Base-by-base conservation (phyloP, 2,888 invertebrate species). In the Andrena chrysosceles region DNA sequence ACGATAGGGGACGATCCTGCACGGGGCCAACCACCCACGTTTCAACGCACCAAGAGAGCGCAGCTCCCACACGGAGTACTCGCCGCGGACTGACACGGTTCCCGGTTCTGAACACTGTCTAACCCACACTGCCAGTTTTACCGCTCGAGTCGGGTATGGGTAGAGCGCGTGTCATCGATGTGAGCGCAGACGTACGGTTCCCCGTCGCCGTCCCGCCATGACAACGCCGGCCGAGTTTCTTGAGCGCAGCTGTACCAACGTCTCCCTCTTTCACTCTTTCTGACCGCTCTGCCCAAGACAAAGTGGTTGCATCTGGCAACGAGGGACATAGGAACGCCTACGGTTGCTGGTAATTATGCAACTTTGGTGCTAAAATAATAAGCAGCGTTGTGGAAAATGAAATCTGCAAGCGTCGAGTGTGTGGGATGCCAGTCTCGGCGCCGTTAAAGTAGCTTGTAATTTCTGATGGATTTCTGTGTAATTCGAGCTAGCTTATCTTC, bases 31-130 rank as follows among this genome's bases (percentile, higher is more conserved):
- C 69, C 77, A 42, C 76, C 72, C 68, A 31, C 20, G 62, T 63
- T 56, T 20, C 23, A 54, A 71, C 52, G 62, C 83, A 85, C 83
- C 77, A 85, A 84, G 83, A 83, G 80, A 85, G 81, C 87, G 80
- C 84, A 87, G 76, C 85, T 86, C 81, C 75, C 77, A 66, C 81
- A 75, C 76, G 56, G 87, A 87, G 75, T 72, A 85, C 85, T 87
- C 87, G 54, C 48, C 85, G 88, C 83, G 63, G 64, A 88, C 88
- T 88, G 88, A 78, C 77, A 71, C 78, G 64, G 29, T 71, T 56
- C 79, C 56, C 71, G 82, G 75, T 73, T 75, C 76, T 79, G 81
- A 64, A 71, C 63, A 54, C 75, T 77, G 79, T 86, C 81, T 81
- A 83, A 87, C 86, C 81, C 85, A 80, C 59, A 83, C 77, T 59